phyloP scores from a whole-genome alignment of 2,888 invertebrate genomes.

The Rhaphigaster nebulosa region DNA sequence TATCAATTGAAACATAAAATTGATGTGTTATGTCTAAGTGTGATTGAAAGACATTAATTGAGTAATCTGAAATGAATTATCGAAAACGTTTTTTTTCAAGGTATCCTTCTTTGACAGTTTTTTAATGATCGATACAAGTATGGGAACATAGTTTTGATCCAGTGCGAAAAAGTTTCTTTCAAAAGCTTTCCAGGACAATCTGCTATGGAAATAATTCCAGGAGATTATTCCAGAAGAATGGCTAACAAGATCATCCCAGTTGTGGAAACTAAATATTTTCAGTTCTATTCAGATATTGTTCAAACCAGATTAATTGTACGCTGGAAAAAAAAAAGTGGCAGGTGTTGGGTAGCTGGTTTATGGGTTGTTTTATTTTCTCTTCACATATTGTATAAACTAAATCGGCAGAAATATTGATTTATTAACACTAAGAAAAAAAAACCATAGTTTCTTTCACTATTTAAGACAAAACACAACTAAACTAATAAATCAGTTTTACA shows the following conservation, averaged over 20 bases:
- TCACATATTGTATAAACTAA: not conserved
- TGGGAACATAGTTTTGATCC: not conserved
- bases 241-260: conserved; percentile 18
- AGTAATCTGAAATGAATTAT: no score
- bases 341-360: not conserved
- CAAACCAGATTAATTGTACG: not conserved
- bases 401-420: no score
- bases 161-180: not conserved
- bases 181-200: not conserved
- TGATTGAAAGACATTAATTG: no score
- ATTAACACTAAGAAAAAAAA: no score
- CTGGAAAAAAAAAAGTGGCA: not conserved
- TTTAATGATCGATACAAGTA: not conserved
- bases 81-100: no score
- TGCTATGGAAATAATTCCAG: conserved; percentile 6
- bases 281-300: conserved; percentile 30
- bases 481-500: no score
- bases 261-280: conserved; percentile 38
- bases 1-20: no score
- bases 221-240: conserved; percentile 4
- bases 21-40: no score
- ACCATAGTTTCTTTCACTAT: no score
- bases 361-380: not conserved
- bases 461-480: no score
- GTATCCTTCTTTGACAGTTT: not conserved